phyloP scores from a whole-genome alignment of 1,140 invertebrate species.

The Heterodera carotae region DNA sequence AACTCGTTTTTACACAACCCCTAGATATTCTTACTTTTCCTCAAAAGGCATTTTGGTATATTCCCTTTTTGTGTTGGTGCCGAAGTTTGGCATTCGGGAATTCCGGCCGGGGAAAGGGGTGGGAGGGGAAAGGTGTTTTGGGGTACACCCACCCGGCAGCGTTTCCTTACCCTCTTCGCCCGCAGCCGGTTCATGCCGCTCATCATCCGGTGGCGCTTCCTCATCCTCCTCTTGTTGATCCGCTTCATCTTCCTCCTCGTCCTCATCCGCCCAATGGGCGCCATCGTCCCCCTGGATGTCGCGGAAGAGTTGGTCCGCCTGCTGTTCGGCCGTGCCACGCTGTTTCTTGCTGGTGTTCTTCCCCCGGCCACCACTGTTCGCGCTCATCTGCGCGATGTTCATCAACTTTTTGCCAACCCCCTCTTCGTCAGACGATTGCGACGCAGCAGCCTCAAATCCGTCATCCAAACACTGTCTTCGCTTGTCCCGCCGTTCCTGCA shows the following conservation, averaged over 20 bases:
- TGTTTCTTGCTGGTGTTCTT: not conserved
- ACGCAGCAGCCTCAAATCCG: not conserved
- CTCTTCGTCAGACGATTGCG: constrained; percentile 2
- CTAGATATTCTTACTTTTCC: not conserved
- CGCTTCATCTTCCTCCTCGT: not conserved
- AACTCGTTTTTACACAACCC: too few relatives aligned
- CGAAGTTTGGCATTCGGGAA: not conserved
- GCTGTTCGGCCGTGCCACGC: not conserved
- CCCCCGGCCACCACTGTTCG: too few relatives aligned
- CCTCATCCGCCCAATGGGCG: not conserved
- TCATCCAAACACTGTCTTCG: not conserved
- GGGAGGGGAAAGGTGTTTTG: too few relatives aligned
- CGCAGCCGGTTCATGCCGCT: not conserved
- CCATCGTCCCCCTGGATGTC: not conserved
- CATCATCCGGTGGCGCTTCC: not conserved
- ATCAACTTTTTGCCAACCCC: not conserved
- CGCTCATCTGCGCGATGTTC: too few relatives aligned
- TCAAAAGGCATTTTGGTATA: not conserved
- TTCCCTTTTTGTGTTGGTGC: too few relatives aligned
- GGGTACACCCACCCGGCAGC: too few relatives aligned
- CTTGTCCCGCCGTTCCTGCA: not conserved
- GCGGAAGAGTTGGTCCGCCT: constrained; percentile 20
- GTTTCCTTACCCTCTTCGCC: not conserved
- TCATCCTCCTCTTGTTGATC: not conserved
- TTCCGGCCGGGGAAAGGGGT: too few relatives aligned